Conservation (phyloP, 2,888 invertebrate species). For the Lasioglossum oenotherae region DNA sequence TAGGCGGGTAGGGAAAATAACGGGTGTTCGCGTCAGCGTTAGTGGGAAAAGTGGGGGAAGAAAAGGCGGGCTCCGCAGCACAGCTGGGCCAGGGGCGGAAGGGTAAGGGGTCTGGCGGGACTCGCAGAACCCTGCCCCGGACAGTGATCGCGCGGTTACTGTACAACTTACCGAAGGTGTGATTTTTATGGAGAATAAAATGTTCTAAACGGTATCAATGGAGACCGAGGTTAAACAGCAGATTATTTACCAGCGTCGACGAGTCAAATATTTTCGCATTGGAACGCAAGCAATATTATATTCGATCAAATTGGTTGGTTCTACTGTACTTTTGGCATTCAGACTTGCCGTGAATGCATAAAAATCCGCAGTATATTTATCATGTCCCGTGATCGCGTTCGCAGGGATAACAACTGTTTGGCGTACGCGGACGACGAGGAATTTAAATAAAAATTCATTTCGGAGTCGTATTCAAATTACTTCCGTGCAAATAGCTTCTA, state of each 20-base stretch:
- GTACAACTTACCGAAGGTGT: too few relatives aligned
- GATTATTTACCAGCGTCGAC: not conserved
- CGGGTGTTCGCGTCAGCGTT: too few relatives aligned
- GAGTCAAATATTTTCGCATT: not conserved
- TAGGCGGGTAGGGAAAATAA: too few relatives aligned
- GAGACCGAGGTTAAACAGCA: not conserved
- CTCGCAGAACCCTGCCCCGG: too few relatives aligned
- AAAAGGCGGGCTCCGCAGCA: too few relatives aligned
- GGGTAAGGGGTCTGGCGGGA: too few relatives aligned
- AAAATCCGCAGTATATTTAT: not conserved
- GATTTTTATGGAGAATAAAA: not conserved
- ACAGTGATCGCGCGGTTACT: too few relatives aligned
- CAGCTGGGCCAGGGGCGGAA: too few relatives aligned
- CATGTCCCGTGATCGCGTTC: not conserved
- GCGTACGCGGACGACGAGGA: not conserved
- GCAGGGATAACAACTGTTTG: not conserved
- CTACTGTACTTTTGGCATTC: not conserved
- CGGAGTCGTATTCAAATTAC: not conserved
- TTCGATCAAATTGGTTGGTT: too few relatives aligned
- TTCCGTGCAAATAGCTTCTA: slow-evolving; percentile 2
- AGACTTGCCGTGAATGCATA: not conserved
- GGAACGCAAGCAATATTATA: not conserved
- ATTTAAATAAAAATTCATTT: slow-evolving; percentile 15
- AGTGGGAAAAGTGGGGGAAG: too few relatives aligned
- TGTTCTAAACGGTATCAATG: not conserved